Conservation (phyloP, 2,797 vertebrate genomes). For the Alca torda region DNA sequence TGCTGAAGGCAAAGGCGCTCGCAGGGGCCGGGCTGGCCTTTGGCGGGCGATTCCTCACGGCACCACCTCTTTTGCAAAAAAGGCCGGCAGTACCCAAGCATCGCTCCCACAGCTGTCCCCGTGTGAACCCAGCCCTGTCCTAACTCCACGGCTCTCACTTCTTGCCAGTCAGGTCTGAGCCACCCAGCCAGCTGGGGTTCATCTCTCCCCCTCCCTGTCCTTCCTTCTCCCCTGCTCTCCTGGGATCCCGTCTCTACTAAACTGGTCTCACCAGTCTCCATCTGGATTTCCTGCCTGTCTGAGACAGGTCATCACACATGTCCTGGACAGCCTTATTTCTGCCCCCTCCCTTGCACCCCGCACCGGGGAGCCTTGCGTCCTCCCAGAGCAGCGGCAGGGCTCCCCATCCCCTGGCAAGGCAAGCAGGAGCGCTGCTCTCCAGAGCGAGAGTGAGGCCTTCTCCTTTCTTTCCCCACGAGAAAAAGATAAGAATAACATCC, state of each 20-base stretch:
- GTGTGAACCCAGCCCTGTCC: not conserved
- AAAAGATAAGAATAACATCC: not conserved
- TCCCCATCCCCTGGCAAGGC: not conserved
- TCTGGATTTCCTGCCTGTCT: not conserved
- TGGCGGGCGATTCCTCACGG: not conserved
- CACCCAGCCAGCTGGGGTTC: not conserved
- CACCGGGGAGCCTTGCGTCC: fast-evolving
- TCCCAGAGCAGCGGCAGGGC: not conserved
- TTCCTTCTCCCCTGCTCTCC: not conserved
- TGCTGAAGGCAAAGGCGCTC: not conserved
- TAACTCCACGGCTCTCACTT: not conserved
- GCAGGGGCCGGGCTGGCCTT: not conserved
- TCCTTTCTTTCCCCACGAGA: not conserved
- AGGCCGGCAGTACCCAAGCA: not conserved
- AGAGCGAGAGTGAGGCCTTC: not conserved
- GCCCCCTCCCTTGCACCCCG: not conserved
- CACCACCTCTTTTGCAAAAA: not conserved
- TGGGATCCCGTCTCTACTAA: not conserved
- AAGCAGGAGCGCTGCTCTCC: not conserved
- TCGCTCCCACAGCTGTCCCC: not conserved
- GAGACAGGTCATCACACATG: not conserved
- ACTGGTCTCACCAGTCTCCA: not conserved
- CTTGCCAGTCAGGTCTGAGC: not conserved
- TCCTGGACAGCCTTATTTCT: not conserved
- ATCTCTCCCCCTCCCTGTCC: not conserved